These are phyloP conservation scores for Eristalinus sepulchralis DNA, from an alignment of 2,888 invertebrate genomes.

Conservation along the genomic window DNA sequence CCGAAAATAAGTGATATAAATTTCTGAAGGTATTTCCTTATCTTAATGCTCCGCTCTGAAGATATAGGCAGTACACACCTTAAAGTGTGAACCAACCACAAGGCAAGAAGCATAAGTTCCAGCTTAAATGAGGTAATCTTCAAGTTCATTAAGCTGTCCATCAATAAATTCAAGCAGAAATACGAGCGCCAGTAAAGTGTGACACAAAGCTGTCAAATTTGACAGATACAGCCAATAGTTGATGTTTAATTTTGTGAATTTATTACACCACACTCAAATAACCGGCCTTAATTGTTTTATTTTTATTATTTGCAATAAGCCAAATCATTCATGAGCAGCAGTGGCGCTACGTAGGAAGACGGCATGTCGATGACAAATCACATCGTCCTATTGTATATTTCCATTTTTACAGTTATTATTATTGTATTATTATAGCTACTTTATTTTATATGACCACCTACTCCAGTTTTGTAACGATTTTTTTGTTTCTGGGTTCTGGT, in stretches of 20 bases:
- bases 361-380: slow-evolving; percentile 42
- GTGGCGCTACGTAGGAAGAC: not conserved
- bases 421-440: slow-evolving; percentile 64
- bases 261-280: slow-evolving; percentile 42
- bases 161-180: slow-evolving; percentile 35
- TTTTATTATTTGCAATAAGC: slow-evolving; percentile 60
- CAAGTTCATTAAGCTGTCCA: slow-evolving; percentile 46
- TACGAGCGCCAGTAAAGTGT: not conserved
- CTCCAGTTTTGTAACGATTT: slow-evolving; percentile 58
- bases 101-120: not conserved
- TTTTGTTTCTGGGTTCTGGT: slow-evolving; percentile 10
- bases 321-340: not conserved
- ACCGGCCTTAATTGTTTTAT: slow-evolving; percentile 49
- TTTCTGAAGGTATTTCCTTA: not conserved
- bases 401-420: slow-evolving; percentile 53
- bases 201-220: slow-evolving; percentile 22
- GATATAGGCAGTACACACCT: not conserved
- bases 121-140: slow-evolving; percentile 23
- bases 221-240: slow-evolving; percentile 45
- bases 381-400: slow-evolving; percentile 43
- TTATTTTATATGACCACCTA: slow-evolving; percentile 62
- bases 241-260: slow-evolving; percentile 51
- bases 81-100: not conserved
- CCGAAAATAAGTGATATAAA: not conserved
- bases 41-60: not conserved